Evolutionary conservation across 1,140 invertebrate species (phyloP).

Genomic region (Alviniconcha marisindica): DNA sequence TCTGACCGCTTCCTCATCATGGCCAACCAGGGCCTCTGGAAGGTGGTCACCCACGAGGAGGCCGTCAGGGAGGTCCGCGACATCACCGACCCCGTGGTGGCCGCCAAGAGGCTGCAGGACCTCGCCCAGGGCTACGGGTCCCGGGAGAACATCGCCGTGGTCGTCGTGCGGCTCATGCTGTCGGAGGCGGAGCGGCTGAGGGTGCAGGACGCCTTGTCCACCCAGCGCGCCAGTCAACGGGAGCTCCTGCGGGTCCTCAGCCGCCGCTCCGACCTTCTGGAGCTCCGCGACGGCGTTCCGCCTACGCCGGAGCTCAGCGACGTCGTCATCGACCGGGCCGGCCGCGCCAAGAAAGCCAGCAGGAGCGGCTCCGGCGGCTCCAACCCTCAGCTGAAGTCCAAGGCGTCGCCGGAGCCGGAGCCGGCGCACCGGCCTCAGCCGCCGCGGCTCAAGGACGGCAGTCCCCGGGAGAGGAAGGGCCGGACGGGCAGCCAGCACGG

Average conservation of each 20-base stretch:
- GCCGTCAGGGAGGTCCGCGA: constrained; percentile 70
- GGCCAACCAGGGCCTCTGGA: constrained; percentile 74
- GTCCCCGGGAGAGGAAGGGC: background rate
- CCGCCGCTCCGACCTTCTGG: constrained; percentile 54
- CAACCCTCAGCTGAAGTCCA: constrained; percentile 1
- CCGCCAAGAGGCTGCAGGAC: constrained; percentile 74
- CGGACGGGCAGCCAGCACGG: background rate
- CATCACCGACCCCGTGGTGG: constrained; percentile 73
- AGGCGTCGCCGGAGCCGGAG: constrained; percentile 21
- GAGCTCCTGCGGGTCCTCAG: constrained; percentile 58
- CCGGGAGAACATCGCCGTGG: constrained; percentile 73
- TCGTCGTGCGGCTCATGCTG: constrained; percentile 68
- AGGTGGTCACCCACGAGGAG: constrained; percentile 71
- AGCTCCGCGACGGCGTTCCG: constrained; percentile 54
- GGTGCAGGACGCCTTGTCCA: constrained; percentile 57
- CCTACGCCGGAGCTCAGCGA: constrained; percentile 53
- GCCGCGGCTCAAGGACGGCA: background rate
- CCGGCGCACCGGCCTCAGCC: background rate
- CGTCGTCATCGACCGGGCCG: constrained; percentile 65
- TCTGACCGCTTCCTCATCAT: constrained; percentile 74
- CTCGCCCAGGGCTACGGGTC: constrained; percentile 74
- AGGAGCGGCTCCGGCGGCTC: constrained; percentile 22
- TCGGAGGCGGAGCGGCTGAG: constrained; percentile 56
- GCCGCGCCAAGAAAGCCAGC: constrained; percentile 52
- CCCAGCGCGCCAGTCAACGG: constrained; percentile 60